phyloP scores from a whole-genome alignment of 2,797 vertebrate genomes.

The Lepidocolaptes lacrymiger region DNA sequence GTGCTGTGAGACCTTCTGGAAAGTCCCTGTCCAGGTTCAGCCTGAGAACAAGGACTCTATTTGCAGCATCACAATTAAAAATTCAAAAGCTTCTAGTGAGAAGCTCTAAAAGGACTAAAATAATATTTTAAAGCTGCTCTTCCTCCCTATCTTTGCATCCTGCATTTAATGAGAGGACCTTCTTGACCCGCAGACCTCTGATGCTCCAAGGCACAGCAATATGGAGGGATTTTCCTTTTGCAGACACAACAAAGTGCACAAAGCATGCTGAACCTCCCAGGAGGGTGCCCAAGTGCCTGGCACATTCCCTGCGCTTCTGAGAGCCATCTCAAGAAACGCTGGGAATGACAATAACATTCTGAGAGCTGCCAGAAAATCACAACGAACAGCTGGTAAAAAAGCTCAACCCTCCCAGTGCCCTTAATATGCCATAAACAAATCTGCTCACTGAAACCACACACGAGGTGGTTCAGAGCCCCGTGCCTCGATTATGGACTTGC shows the following conservation, averaged over 20 bases:
- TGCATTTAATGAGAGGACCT: not conserved
- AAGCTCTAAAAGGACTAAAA: not conserved
- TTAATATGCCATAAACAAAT: conserved; percentile 39
- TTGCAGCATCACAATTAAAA: not conserved
- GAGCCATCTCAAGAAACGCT: not conserved
- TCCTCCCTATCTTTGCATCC: not conserved
- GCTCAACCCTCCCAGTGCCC: conserved; percentile 30
- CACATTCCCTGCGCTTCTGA: not conserved
- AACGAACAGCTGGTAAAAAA: conserved; percentile 50
- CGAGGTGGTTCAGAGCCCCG: not conserved
- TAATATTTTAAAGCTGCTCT: not conserved
- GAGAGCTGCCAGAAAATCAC: conserved; percentile 28
- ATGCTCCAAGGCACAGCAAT: not conserved
- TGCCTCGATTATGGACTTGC: not conserved
- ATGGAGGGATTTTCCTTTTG: not conserved
- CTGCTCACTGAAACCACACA: not conserved
- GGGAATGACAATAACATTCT: conserved; percentile 20
- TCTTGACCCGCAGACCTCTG: not conserved
- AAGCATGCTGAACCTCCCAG: fast-evolving
- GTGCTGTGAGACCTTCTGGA: not conserved
- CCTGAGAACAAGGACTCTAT: not conserved
- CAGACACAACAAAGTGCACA: fast-evolving
- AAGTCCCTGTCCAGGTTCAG: not conserved
- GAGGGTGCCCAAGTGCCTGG: not conserved
- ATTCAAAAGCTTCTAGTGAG: not conserved